phyloP scores from a whole-genome alignment of 2,888 invertebrate species.

The Frankliniella fusca region DNA sequence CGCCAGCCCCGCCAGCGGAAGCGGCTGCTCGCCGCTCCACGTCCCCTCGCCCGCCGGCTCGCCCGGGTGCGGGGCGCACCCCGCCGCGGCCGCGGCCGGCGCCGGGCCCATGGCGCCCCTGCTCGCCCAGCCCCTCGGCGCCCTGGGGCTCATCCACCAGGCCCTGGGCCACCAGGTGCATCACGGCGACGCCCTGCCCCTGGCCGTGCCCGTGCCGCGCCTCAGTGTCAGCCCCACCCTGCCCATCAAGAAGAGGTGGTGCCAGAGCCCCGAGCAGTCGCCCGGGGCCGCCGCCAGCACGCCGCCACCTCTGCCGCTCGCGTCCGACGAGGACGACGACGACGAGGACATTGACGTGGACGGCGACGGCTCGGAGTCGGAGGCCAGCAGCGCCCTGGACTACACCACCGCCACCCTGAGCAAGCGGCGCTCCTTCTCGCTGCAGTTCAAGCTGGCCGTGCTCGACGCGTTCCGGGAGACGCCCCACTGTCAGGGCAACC shows the following conservation, averaged over 20 bases:
- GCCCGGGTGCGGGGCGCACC: conserved; percentile 36
- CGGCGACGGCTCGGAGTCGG: conserved; percentile 37
- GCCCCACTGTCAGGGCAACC: conserved; percentile 49
- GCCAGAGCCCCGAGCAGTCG: background rate
- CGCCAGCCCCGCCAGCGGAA: conserved; percentile 44
- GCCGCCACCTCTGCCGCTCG: conserved; percentile 29
- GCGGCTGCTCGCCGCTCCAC: conserved; percentile 7
- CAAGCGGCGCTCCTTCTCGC: conserved; percentile 49
- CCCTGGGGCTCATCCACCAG: conserved; percentile 13
- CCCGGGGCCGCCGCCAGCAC: background rate
- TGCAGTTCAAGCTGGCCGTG: conserved; percentile 51
- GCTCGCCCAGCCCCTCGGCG: conserved; percentile 13
- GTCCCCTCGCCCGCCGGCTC: conserved; percentile 30
- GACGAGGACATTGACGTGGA: conserved; percentile 41
- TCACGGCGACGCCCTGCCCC: background rate
- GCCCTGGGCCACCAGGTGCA: conserved; percentile 28
- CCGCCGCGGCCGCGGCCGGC: conserved; percentile 31
- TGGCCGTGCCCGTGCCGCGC: conserved; percentile 9
- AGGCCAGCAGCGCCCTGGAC: conserved; percentile 41
- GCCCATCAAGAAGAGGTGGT: conserved; percentile 14
- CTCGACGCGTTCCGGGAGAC: conserved; percentile 51
- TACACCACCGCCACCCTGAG: conserved; percentile 42
- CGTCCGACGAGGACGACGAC: conserved; percentile 38
- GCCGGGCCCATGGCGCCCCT: conserved; percentile 16
- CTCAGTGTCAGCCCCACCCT: conserved; percentile 12